These are phyloP conservation scores for Sylvietta virens DNA, from an alignment of 2,113 vertebrate species.

Conservation along the genomic window DNA sequence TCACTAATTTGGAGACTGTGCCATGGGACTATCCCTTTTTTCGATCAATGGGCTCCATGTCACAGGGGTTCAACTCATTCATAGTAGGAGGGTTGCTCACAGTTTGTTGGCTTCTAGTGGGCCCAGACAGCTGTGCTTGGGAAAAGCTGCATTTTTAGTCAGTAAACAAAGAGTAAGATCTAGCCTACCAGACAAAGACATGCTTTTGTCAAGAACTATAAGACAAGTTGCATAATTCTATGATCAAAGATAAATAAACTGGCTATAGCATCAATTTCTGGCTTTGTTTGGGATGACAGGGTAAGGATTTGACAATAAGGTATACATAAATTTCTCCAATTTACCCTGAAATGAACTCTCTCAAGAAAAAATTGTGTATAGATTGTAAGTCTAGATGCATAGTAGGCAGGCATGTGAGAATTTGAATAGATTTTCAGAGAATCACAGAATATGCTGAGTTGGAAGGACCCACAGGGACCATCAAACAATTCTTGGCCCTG, in stretches of 20 bases:
- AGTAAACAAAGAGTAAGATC: neutral
- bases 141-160: neutral
- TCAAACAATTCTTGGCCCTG: neutral
- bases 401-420: neutral
- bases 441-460: neutral
- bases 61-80: neutral
- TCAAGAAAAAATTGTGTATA: neutral
- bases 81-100: neutral
- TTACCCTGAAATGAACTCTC: neutral
- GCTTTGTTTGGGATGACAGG: neutral
- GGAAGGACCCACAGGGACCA: neutral
- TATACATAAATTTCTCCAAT: neutral
- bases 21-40: neutral
- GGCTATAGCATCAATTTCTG: neutral
- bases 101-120: neutral
- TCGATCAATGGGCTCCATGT: neutral
- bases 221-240: neutral
- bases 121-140: neutral
- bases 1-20: neutral
- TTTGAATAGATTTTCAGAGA: neutral
- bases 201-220: neutral
- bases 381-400: rapidly evolving
- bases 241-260: neutral
- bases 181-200: neutral
- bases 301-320: neutral